Evolutionary conservation across 2,888 invertebrate species (phyloP), one percentile per base, ranked within the genome.

Genomic region (Lysandra bellargus): DNA sequence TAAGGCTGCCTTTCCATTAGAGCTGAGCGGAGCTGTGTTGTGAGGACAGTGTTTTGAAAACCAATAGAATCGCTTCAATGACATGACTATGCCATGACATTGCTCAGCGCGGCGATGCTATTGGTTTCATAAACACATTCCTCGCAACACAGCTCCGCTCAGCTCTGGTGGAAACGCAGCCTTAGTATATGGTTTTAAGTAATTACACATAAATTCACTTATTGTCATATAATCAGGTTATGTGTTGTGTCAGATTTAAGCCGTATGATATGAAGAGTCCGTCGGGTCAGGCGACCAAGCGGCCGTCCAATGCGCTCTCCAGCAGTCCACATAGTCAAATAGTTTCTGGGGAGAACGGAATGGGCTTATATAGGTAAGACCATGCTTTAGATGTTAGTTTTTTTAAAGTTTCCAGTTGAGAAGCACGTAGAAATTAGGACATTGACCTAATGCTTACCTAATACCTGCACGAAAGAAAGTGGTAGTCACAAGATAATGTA

Each of bases 241-340:
- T 23, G 69, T 69, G 33, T 74, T 80, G 17, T n/a, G 40, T 61
- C 81, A 92, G 91, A 85, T 95, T 95, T 87, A 95, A 96, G 94
- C 96, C 96, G 80, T 96, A 96, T 87, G 96, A 96, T 84, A 95
- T 96, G 87, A 90, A 95, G 91, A 88, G 95, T 86, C 88, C 87
- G 87, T 95, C 92, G 86, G 87, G 88, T 81, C 87, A 91, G 87
- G 83, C 89, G 85, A 88, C 87, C 87, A 90, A 95, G 92, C 88
- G 95, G 89, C 87, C 92, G 78, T 86, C 90, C 77, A 90, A 87
- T 83, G 91, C 91, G 84, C 86, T 90, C 44, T 87, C 91, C 12
- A 81, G 83, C 73, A 90, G 90, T 84, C 92, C 93, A 74, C 91
- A 90, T 78, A 84, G 86, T 61, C 93, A 90, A 80, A 83, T 90